Evolutionary conservation across 1,140 invertebrate species (phyloP).

Genomic region (Proales similis): DNA sequence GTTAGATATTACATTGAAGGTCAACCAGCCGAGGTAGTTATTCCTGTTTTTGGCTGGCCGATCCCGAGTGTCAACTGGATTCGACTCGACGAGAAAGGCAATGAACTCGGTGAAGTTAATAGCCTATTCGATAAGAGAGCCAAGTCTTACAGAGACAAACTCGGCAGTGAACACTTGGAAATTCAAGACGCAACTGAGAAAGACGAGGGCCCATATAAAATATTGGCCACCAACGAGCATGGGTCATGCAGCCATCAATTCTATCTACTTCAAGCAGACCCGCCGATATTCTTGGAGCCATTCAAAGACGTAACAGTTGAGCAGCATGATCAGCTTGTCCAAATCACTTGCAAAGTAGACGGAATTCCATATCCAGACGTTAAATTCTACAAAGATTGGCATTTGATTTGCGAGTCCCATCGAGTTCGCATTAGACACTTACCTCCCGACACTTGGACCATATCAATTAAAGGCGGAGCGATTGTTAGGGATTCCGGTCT

Average conservation of each 20-base stretch:
- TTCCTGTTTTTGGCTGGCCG: constrained; percentile 86
- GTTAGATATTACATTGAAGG: constrained; percentile 77
- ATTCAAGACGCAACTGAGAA: constrained; percentile 31
- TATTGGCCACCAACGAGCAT: constrained; percentile 81
- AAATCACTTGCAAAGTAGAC: constrained; percentile 73
- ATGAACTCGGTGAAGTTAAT: background rate
- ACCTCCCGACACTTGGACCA: constrained; percentile 71
- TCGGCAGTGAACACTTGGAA: constrained; percentile 64
- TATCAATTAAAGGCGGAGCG: constrained; percentile 69
- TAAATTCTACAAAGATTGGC: constrained; percentile 67
- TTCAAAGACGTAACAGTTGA: constrained; percentile 67
- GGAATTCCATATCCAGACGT: constrained; percentile 85
- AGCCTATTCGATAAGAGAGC: constrained; percentile 37
- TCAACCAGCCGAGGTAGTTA: constrained; percentile 75
- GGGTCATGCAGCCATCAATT: constrained; percentile 74
- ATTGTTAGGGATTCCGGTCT: constrained; percentile 83
- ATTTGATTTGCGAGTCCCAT: constrained; percentile 44
- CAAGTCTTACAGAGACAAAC: constrained; percentile 70
- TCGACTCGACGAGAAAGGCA: constrained; percentile 32
- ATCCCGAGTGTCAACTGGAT: constrained; percentile 80
- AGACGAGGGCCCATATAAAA: constrained; percentile 86
- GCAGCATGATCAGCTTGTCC: constrained; percentile 59
- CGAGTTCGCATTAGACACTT: constrained; percentile 41
- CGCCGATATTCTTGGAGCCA: constrained; percentile 76
- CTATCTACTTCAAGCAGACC: constrained; percentile 76